Evolutionary conservation across 2,113 vertebrate genomes (phyloP).

Genomic region (Notarius quadriscutis): DNA sequence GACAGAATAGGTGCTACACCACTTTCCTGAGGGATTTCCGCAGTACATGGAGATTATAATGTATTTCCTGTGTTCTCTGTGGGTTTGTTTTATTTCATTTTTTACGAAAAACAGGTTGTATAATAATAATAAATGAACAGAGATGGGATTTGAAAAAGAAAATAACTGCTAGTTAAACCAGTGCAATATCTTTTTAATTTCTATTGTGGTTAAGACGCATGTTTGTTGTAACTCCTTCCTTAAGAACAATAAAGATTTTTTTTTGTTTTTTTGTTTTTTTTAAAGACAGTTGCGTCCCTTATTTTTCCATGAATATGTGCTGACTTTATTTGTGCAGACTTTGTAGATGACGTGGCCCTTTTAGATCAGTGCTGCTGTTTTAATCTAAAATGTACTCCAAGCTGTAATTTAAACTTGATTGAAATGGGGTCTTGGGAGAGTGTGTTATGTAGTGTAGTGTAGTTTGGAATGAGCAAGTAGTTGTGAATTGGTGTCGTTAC

Average conservation of each 20-base stretch:
- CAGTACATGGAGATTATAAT: not conserved
- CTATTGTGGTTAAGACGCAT: constrained; percentile 73
- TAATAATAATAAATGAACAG: constrained; percentile 37
- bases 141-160: constrained; percentile 30
- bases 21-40: constrained; percentile 6
- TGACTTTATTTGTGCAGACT: not conserved
- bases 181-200: constrained; percentile 78
- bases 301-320: not conserved
- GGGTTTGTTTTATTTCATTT: constrained; percentile 41
- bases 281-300: constrained; percentile 39
- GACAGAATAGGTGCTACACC: constrained; percentile 31
- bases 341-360: not conserved
- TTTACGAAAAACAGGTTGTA: constrained; percentile 10
- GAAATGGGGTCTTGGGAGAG: not conserved
- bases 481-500: constrained; percentile 1
- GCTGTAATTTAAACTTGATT: not conserved
- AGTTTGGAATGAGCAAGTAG: constrained; percentile 7
- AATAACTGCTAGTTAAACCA: constrained; percentile 64
- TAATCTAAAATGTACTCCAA: not conserved
- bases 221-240: constrained; percentile 72
- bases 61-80: constrained; percentile 10
- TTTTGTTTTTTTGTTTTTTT: not conserved
- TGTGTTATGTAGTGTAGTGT: not conserved
- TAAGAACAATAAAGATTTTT: constrained; percentile 73
- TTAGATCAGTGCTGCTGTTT: not conserved